phyloP scores from a whole-genome alignment of 2,888 invertebrate genomes.

The Athalia circularis region DNA sequence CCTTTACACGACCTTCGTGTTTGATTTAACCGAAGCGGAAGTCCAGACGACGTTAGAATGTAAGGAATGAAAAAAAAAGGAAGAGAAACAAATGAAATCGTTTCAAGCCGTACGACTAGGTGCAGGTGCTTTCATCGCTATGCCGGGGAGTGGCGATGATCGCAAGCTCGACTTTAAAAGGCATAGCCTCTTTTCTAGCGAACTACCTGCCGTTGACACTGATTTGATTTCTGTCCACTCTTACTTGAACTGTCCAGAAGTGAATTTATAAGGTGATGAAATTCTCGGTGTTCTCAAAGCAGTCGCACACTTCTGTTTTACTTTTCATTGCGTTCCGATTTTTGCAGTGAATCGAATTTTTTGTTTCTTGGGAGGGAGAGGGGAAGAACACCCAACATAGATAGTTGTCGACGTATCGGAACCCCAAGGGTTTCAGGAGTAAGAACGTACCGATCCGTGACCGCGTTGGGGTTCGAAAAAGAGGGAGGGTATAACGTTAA shows the following conservation, averaged over 20 bases:
- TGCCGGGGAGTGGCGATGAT: neutral
- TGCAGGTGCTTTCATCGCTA: neutral
- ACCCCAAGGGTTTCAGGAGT: neutral
- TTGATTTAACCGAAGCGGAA: slow-evolving; percentile 12
- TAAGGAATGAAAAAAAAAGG: slow-evolving; percentile 11
- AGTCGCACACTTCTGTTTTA: too few relatives aligned
- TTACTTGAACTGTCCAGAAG: neutral
- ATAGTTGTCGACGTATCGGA: too few relatives aligned
- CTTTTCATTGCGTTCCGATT: too few relatives aligned
- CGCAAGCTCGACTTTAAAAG: slow-evolving; percentile 37
- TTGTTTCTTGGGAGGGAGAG: too few relatives aligned
- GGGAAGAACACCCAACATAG: too few relatives aligned
- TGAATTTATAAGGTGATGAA: too few relatives aligned
- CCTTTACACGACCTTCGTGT: slow-evolving; percentile 19
- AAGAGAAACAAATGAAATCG: neutral
- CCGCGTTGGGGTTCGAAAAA: neutral
- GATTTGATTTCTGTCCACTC: slow-evolving; percentile 3
- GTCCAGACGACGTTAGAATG: slow-evolving; percentile 2
- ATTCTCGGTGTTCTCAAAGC: too few relatives aligned
- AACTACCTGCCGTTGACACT: neutral
- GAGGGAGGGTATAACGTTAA: slow-evolving; percentile 18
- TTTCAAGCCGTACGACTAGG: neutral
- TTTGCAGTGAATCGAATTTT: too few relatives aligned
- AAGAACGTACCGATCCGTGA: slow-evolving; percentile 22
- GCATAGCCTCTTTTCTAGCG: neutral